Base-by-base conservation (phyloP, 1,140 invertebrate species). In the Coptotermes formosanus region DNA sequence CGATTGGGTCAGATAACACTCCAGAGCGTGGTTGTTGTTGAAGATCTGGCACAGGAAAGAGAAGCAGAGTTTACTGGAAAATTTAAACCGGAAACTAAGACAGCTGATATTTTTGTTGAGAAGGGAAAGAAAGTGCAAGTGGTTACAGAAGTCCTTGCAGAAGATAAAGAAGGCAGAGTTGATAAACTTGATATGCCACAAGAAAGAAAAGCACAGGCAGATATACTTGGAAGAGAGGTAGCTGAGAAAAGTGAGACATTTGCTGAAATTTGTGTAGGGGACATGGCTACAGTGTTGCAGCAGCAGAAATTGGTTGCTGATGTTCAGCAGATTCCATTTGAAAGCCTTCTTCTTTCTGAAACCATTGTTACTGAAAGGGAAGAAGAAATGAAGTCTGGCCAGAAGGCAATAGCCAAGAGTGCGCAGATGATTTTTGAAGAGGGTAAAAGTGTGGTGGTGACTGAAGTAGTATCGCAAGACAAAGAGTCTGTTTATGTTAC, bases 401-500 rank as follows among this genome's bases (percentile, higher is more conserved):
- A 90, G 86, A 88, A 89, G 83, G 88, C 89, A 8, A 88, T 89
- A 55, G 87, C 88, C 19, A 89, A 89, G 59, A 90, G 88, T 85
- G 92, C 90, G 7, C 89, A 89, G n/a, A 85, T 92, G 21, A 88
- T 87, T 38, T 90, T 93, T 84, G 89, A 90, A 55, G 90, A 92
- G 86, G 90, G 89, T 59, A 91, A 91, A 88, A 90, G 91, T 86
- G 82, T 94, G 12, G 91, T 89, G 3, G 89, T 93, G 32, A 91
- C 90, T 75, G 89, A 93, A 89, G 89, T 93, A 9, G 87, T 91
- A 44, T 82, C 89, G 2, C 89, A 92, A 82, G 93, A 93, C 84
- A 91, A 91, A 87, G 91, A 92, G 89, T 89, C 87, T 86, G 38
- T 21, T 23, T 87, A 86, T 88, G 90, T 87, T 87, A 32, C 55